A percentile compares a stretch with the other conserved stretches of the same genome.
Evolutionary conservation across 2,888 invertebrate genomes (phyloP).

Genomic region (Unio delphinus): DNA sequence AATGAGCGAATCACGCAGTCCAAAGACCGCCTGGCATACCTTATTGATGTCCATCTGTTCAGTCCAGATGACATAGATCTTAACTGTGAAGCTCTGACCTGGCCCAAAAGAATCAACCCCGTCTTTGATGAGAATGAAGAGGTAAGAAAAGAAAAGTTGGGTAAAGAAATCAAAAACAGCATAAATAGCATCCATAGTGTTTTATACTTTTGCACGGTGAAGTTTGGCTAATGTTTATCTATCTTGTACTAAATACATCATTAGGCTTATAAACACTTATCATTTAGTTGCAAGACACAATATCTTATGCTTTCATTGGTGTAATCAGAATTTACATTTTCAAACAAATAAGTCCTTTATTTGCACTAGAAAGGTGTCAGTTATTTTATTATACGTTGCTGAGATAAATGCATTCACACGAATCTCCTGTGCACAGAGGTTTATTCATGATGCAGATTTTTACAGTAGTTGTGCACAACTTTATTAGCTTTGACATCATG

Average conservation of each 20-base stretch:
- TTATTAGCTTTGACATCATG: not conserved
- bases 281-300: too few species aligned
- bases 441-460: too few species aligned
- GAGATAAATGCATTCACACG: too few species aligned
- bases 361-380: too few species aligned
- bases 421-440: too few species aligned
- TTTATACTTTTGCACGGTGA: not conserved
- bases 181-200: not conserved
- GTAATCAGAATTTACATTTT: too few species aligned
- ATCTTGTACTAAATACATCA: too few species aligned
- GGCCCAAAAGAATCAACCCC: constrained; percentile 85
- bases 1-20: constrained; percentile 79
- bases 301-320: too few species aligned
- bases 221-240: not conserved
- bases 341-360: too few species aligned
- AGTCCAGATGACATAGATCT: constrained; percentile 83
- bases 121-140: constrained; percentile 86
- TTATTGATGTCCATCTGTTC: constrained; percentile 85
- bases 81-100: constrained; percentile 87
- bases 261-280: too few species aligned
- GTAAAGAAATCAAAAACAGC: not conserved
- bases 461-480: not conserved
- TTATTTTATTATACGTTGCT: too few species aligned
- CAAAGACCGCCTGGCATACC: constrained; percentile 69
- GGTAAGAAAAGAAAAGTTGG: constrained; percentile 43